Conservation (phyloP, 2,797 vertebrate species). For the Arnoldichthys spilopterus region DNA sequence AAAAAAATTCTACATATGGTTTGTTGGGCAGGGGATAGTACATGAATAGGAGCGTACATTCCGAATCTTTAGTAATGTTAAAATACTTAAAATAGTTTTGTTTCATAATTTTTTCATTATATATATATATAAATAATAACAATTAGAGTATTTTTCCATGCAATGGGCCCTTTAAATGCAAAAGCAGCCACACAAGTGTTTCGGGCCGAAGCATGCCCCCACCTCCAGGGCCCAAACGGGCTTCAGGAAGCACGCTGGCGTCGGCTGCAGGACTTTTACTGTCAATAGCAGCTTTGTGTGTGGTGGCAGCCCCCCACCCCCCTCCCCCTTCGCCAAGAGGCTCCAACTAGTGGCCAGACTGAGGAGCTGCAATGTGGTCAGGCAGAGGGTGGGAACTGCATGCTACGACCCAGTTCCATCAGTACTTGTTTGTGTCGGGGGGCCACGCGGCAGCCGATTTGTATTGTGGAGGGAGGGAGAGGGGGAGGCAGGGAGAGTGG, state of each 20-base stretch:
- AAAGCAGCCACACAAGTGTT: constrained; percentile 3
- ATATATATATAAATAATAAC: too few species aligned
- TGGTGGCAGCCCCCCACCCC: constrained; percentile 7
- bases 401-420: constrained; percentile 83
- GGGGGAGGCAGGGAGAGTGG: neutral
- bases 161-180: constrained; percentile 3
- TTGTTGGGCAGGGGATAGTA: too few species aligned
- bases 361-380: constrained; percentile 5
- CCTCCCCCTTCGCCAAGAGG: neutral
- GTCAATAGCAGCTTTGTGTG: constrained; percentile 56
- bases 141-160: too few species aligned
- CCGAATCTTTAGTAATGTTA: too few species aligned
- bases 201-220: constrained; percentile 7
- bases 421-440: constrained; percentile 80
- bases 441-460: constrained; percentile 74
- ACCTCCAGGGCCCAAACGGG: constrained; percentile 13
- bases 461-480: constrained; percentile 64
- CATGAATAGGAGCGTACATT: too few species aligned
- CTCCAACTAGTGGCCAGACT: constrained; percentile 46
- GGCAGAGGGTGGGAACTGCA: constrained; percentile 14
- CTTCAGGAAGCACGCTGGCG: constrained; percentile 40
- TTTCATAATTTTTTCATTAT: too few species aligned
- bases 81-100: too few species aligned
- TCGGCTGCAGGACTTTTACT: constrained; percentile 25
- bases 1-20: too few species aligned